These are phyloP conservation scores for Mamestra configurata DNA, from an alignment of 1,140 invertebrate genomes.

Conservation along the genomic window DNA sequence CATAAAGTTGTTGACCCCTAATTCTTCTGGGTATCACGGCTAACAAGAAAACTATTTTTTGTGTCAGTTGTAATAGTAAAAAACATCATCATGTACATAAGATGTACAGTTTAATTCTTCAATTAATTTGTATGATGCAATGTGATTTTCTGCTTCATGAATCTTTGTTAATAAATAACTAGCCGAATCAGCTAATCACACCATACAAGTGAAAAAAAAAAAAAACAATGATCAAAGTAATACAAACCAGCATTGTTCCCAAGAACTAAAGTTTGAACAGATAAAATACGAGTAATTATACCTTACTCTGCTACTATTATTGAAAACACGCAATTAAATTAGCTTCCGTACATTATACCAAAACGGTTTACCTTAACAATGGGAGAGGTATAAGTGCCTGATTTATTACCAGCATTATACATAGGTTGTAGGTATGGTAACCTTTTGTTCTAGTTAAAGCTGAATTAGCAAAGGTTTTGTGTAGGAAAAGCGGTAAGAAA, in stretches of 20 bases:
- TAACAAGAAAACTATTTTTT: too few species aligned
- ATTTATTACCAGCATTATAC: not conserved
- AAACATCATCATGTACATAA: too few species aligned
- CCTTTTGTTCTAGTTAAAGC: not conserved
- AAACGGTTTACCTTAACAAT: slow-evolving; percentile 5
- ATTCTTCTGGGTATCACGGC: too few species aligned
- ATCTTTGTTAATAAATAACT: too few species aligned
- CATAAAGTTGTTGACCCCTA: too few species aligned
- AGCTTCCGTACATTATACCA: slow-evolving; percentile 5
- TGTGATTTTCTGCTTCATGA: too few species aligned
- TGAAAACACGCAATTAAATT: not conserved
- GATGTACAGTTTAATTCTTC: too few species aligned
- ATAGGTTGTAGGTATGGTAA: not conserved
- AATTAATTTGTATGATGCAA: too few species aligned
- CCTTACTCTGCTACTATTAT: not conserved
- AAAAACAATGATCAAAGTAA: slow-evolving; percentile 4
- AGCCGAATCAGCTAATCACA: too few species aligned
- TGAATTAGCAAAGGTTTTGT: not conserved
- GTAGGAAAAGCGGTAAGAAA: too few species aligned
- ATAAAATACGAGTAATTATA: not conserved
- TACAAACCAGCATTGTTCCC: not conserved
- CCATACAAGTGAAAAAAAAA: not conserved
- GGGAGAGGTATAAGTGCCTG: not conserved
- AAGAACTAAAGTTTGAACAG: not conserved
- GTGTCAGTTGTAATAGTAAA: too few species aligned